These are phyloP conservation scores for Drosophila ficusphila DNA, from an alignment of 1,140 invertebrate species.

Conservation along the genomic window DNA sequence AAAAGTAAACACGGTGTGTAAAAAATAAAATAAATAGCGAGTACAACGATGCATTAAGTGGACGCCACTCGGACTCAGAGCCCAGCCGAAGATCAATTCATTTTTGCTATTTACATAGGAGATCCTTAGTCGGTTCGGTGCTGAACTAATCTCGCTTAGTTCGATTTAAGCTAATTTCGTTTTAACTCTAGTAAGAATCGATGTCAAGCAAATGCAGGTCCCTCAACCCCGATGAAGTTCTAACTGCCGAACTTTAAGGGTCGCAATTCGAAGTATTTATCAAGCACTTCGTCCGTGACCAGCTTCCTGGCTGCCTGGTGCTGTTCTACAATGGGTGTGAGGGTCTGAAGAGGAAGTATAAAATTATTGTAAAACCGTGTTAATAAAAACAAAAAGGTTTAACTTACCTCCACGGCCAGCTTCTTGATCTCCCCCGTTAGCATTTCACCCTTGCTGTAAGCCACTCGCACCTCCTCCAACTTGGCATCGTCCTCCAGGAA, in stretches of 20 bases:
- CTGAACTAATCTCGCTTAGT: slow-evolving; percentile 20
- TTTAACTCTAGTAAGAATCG: slow-evolving; percentile 17
- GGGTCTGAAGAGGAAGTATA: slow-evolving; percentile 73
- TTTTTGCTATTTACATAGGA: slow-evolving; percentile 52
- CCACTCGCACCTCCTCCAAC: slow-evolving; percentile 92
- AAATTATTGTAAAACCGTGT: neutral
- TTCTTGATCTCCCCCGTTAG: slow-evolving; percentile 98
- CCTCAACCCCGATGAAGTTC: neutral
- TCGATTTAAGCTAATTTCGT: slow-evolving; percentile 14
- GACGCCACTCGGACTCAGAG: slow-evolving; percentile 48
- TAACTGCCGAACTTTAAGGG: slow-evolving; percentile 87
- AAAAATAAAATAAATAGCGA: slow-evolving; percentile 69
- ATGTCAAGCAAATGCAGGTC: slow-evolving; percentile 26
- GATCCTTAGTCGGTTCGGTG: slow-evolving; percentile 6
- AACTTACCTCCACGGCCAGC: slow-evolving; percentile 89
- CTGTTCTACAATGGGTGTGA: slow-evolving; percentile 88
- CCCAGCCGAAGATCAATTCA: slow-evolving; percentile 54
- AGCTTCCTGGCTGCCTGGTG: slow-evolving; percentile 93
- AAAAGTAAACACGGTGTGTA: slow-evolving; percentile 68
- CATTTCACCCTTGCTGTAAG: slow-evolving; percentile 95
- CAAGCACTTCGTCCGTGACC: slow-evolving; percentile 94
- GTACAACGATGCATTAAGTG: slow-evolving; percentile 48
- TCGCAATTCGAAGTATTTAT: slow-evolving; percentile 93
- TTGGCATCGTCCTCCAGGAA: slow-evolving; percentile 97
- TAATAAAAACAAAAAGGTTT: neutral